Evolutionary conservation across 2,888 invertebrate genomes (phyloP), one percentile per base, ranked within the genome.

Genomic region (Unio delphinus): DNA sequence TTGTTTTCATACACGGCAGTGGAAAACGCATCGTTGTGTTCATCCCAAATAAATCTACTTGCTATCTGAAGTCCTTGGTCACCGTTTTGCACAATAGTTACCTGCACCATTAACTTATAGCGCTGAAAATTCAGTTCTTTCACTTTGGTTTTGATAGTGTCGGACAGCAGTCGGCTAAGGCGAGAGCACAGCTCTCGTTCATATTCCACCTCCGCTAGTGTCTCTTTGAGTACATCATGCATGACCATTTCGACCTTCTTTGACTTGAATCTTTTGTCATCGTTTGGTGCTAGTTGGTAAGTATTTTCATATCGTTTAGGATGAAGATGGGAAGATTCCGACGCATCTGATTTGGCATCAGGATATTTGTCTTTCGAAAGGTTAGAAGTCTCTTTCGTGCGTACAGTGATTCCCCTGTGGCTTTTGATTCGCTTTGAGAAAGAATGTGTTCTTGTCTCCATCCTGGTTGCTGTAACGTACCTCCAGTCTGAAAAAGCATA

Each of bases 21-120:
- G 34, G 80, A 80, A 75, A 75, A 81, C 15, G 70, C 80, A 65
- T 83, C 83, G 1, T 74, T 77, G 11, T 77, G 74, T 11, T 78
- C 73, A 55, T 78, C 72, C 83, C 81, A 82, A 17, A 83, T 69
- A 66, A 80, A 82, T n/a, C 83, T 59, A 61, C 82, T 82, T n/a
- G 80, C 83, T 17, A 79, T 70, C 34, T 71, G 68, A 17, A 83
- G 66, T 55, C 76, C 74, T 69, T 83, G 82, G 3, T 78, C 74
- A 54, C 60, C 69, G 63, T 81, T 80, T 63, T 83, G 80, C 17
- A 80, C 82, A 3, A 83, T 72, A 1, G 81, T 70, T 34, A 82
- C 75, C 26, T 83, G 80, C 18, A 83, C 83, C 11, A 83, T 78
- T 7, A 76, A 69, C 69, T 81, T 82, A 60, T 82, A 82, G 1